phyloP scores from a whole-genome alignment of 2,113 vertebrate species.

The Gadus chalcogrammus region DNA sequence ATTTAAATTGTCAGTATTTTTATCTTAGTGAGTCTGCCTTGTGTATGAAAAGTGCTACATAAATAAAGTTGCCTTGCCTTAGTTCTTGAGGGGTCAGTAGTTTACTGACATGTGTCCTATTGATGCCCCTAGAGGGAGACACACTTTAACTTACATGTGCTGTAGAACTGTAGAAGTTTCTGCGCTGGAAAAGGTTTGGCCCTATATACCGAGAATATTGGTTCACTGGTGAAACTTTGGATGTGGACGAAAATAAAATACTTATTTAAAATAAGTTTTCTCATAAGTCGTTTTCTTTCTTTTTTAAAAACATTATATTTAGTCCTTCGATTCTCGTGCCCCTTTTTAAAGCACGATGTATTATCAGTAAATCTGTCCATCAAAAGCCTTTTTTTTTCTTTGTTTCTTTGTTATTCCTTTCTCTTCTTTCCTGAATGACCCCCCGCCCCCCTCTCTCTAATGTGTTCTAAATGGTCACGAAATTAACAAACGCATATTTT shows the following conservation, averaged over 20 bases:
- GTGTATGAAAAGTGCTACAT: too few relatives aligned
- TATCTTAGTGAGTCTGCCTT: not conserved
- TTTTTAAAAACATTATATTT: not conserved
- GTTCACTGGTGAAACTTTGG: not conserved
- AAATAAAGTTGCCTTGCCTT: too few relatives aligned
- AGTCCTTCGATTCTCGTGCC: not conserved
- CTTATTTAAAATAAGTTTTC: not conserved
- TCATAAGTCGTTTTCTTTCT: not conserved
- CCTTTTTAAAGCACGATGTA: conserved; percentile 14
- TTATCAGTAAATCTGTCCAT: conserved; percentile 22
- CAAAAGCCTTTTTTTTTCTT: not conserved
- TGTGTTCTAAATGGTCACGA: not conserved
- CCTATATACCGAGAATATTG: not conserved
- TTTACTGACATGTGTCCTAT: not conserved
- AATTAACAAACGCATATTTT: not conserved
- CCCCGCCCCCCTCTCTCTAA: not conserved
- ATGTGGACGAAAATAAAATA: not conserved
- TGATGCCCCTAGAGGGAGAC: conserved; percentile 16
- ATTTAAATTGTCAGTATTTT: not conserved
- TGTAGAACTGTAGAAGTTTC: not conserved
- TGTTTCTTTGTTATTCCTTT: conserved; percentile 6
- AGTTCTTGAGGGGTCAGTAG: too few relatives aligned
- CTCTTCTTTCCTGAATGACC: conserved; percentile 10
- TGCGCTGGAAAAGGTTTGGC: not conserved
- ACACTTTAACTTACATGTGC: not conserved